Base-by-base conservation (phyloP, 2,113 vertebrate genomes). In the Gadus chalcogrammus region DNA sequence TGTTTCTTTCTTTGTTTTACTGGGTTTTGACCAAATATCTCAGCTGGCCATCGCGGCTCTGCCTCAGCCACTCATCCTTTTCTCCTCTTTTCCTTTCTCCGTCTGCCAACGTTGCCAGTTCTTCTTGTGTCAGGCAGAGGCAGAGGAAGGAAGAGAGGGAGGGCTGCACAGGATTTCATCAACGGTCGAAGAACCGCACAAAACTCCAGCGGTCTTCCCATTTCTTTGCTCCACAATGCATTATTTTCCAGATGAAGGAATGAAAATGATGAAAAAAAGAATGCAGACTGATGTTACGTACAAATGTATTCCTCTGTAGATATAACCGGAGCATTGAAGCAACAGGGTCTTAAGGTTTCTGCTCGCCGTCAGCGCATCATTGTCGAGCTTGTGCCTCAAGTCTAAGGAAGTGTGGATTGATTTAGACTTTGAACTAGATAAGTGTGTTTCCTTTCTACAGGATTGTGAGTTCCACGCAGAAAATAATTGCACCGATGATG, bases 11-110 rank as follows among this genome's bases (percentile, higher is more conserved):
- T 42, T 42, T 42, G 8, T 89, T 84, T 88, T 85, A 76, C 73
- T 87, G 85, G 72, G 79, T 80, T 85, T 87, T 81, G 84, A 88
- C 83, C 89, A 88, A 88, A 88, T 90, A 85, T 84, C 89, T 88
- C 84, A 83, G 81, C 84, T 85, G 86, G 86, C 81, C 83, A 84
- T 87, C 65, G 18, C 77, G 73, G 71, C 79, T 75, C 73, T 71
- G 71, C 77, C 72, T 70, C 79, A 78, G 83, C 86, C 85, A 83
- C 81, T 82, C 84, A 84, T 90, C 81, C 82, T 79, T 90, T 90
- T 90, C 83, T 87, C 79, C 53, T 27, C 53, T 65, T 15, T 70
- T 82, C 77, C 82, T 85, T 85, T 90, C 75, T 81, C 73, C 62
- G 65, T 65, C 28, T 85, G 90, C 87, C 88, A 91, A 88, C 85